Percentiles rank a stretch among this genome's conserved stretches.
Evolutionary conservation across 2,113 vertebrate genomes (phyloP).

Genomic region (Pseudorectes ferrugineus): DNA sequence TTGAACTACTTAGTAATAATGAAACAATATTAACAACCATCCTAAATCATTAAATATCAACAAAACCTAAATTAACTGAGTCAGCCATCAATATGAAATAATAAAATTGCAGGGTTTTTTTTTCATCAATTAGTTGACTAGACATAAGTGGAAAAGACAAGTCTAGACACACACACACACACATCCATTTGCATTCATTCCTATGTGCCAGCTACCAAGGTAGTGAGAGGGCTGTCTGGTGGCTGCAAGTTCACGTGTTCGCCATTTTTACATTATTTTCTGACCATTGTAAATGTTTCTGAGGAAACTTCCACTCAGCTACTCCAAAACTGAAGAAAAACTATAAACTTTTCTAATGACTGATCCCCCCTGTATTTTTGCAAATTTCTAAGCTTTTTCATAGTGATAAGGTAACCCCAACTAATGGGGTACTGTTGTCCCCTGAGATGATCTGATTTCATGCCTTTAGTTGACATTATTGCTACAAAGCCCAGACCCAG

Average conservation of each 20-base stretch:
- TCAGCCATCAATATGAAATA: not conserved
- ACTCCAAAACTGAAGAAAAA: not conserved
- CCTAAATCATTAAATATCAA: not conserved
- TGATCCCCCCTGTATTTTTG: not conserved
- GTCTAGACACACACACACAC: not conserved
- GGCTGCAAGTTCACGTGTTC: not conserved
- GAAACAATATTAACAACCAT: not conserved
- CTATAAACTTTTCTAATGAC: not conserved
- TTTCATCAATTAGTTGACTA: not conserved
- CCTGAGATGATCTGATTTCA: not conserved
- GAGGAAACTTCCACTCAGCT: not conserved
- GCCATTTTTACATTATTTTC: not conserved
- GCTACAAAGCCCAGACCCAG: not conserved
- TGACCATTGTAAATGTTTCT: not conserved
- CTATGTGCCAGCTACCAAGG: not conserved
- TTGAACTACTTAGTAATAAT: not conserved
- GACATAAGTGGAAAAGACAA: not conserved
- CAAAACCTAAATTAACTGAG: not conserved
- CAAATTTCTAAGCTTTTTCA: not conserved
- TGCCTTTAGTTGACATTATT: not conserved
- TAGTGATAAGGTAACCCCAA: not conserved
- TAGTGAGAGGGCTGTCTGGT: not conserved
- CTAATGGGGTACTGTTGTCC: not conserved
- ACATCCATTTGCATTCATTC: not conserved
- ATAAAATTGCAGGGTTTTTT: not conserved